Evolutionary conservation across 1,140 invertebrate genomes (phyloP).

Genomic region (Pantala flavescens): DNA sequence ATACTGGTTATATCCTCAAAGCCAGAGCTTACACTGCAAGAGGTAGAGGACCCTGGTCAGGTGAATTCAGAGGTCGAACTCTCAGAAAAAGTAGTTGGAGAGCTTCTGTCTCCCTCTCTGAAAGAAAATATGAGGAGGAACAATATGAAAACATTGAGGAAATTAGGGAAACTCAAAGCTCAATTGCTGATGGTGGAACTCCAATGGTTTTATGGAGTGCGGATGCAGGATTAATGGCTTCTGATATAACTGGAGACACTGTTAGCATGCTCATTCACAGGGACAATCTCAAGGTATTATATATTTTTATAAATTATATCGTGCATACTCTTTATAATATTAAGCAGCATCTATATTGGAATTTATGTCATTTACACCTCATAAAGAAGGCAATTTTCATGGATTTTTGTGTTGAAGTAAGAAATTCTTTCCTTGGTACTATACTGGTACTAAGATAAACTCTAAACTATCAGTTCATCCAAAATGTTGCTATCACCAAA

Average conservation of each 20-base stretch:
- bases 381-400: too few relatives aligned
- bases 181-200: not conserved
- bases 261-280: conserved; percentile 51
- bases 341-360: too few relatives aligned
- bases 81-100: conserved; percentile 19
- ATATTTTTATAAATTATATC: not conserved
- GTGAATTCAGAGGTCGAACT: conserved; percentile 36
- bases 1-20: conserved; percentile 64
- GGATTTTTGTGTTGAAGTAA: too few relatives aligned
- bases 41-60: conserved; percentile 69
- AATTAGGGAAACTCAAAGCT: not conserved
- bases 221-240: conserved; percentile 54
- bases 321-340: too few relatives aligned
- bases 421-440: too few relatives aligned
- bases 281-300: conserved; percentile 33
- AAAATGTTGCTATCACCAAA: too few relatives aligned
- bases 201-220: conserved; percentile 45
- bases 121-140: not conserved
- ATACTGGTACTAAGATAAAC: too few relatives aligned
- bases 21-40: conserved; percentile 63
- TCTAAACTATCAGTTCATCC: too few relatives aligned
- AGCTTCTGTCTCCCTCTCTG: not conserved
- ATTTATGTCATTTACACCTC: too few relatives aligned
- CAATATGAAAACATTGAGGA: not conserved
- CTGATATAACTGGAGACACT: conserved; percentile 61